phyloP scores from a whole-genome alignment of 2,888 invertebrate species.

The Acrobasis consociella region DNA sequence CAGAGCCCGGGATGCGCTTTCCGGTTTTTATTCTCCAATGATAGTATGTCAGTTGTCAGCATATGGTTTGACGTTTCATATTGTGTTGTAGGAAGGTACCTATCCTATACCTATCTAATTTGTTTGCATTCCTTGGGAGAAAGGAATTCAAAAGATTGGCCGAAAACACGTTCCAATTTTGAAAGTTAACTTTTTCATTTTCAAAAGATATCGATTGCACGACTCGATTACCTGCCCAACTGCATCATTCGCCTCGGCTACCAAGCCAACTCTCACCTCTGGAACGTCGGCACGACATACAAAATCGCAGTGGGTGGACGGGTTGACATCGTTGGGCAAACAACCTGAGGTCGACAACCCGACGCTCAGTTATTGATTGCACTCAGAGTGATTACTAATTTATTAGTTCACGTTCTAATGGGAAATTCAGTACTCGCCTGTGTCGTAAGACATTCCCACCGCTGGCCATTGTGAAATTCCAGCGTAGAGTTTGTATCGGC shows the following conservation, averaged over 20 bases:
- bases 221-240: slow-evolving; percentile 30
- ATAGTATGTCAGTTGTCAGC: too few species aligned
- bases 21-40: too few species aligned
- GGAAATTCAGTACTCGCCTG: slow-evolving; percentile 33
- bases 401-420: slow-evolving; percentile 49
- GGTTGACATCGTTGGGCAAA: slow-evolving; percentile 70
- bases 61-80: too few species aligned
- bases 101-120: too few species aligned
- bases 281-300: slow-evolving; percentile 60
- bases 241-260: slow-evolving; percentile 35
- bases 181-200: neutral
- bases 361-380: slow-evolving; percentile 59
- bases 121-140: too few species aligned
- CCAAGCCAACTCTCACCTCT: slow-evolving; percentile 45
- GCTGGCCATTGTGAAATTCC: slow-evolving; percentile 17
- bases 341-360: slow-evolving; percentile 71
- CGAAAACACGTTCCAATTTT: neutral
- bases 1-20: too few species aligned
- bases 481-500: slow-evolving; percentile 5
- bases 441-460: slow-evolving; percentile 18
- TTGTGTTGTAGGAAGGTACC: too few species aligned
- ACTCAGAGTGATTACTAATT: slow-evolving; percentile 59
- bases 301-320: slow-evolving; percentile 74
- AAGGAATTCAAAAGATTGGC: neutral
- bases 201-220: neutral